A percentile compares a stretch with the other conserved stretches of the same genome.
These are phyloP conservation scores for Triplophysa rosa DNA, from an alignment of 2,113 vertebrate species.

Conservation along the genomic window DNA sequence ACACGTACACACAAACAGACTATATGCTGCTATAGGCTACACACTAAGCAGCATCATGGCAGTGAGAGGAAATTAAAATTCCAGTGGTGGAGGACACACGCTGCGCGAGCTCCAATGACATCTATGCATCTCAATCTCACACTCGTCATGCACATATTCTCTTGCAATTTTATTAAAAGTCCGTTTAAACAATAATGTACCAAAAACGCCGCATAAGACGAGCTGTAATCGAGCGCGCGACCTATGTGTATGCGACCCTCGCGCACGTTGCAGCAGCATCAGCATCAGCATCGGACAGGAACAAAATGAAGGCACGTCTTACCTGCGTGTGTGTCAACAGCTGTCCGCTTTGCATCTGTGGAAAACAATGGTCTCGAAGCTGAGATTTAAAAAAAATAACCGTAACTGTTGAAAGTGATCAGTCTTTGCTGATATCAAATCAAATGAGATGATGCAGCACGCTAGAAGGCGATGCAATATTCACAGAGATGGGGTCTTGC, in stretches of 20 bases:
- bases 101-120: slow-evolving; percentile 26
- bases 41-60: slow-evolving; percentile 28
- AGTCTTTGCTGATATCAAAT: slow-evolving; percentile 13
- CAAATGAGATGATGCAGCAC: slow-evolving; percentile 25
- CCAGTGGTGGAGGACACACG: slow-evolving; percentile 57
- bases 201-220: background rate
- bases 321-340: slow-evolving; percentile 55
- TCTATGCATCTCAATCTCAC: background rate
- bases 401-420: slow-evolving; percentile 14
- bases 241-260: slow-evolving; percentile 41
- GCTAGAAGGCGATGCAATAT: slow-evolving; percentile 1
- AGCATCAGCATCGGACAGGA: slow-evolving; percentile 48
- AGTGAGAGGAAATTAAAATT: slow-evolving; percentile 58
- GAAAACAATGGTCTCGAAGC: background rate
- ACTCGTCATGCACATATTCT: background rate
- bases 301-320: slow-evolving; percentile 53
- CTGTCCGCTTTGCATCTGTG: slow-evolving; percentile 17
- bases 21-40: background rate
- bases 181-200: background rate
- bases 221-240: slow-evolving; percentile 25
- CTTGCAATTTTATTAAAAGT: background rate
- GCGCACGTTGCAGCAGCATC: slow-evolving; percentile 46
- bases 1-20: background rate
- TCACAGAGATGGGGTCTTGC: slow-evolving; percentile 29
- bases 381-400: background rate